phyloP scores from a whole-genome alignment of 2,113 vertebrate genomes.

The Neomonachus schauinslandi region DNA sequence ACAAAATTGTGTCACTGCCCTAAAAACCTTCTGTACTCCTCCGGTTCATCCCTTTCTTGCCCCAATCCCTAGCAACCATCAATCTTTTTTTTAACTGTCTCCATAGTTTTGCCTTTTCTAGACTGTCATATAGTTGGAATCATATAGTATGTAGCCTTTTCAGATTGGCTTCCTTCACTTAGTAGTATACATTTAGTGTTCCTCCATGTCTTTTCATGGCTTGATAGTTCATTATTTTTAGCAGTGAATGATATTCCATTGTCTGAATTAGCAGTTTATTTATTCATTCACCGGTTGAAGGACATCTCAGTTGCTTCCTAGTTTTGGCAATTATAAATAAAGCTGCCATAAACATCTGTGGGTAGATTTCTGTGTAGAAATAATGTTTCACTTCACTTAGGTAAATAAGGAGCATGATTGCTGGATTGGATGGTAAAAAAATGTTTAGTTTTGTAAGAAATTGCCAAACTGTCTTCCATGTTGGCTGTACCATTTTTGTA shows the following conservation, averaged over 20 bases:
- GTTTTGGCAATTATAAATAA: not conserved
- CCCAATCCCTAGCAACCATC: not conserved
- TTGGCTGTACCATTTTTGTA: not conserved
- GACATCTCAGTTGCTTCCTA: not conserved
- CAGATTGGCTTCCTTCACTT: not conserved
- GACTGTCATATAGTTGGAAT: not conserved
- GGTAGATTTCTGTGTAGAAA: not conserved
- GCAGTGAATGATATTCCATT: not conserved
- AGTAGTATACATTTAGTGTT: not conserved
- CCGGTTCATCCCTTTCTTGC: not conserved
- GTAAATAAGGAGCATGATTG: not conserved
- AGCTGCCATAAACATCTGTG: not conserved
- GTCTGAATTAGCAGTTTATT: not conserved
- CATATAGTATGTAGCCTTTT: not conserved
- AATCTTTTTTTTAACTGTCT: not conserved
- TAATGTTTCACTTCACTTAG: not conserved
- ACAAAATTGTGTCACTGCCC: not conserved
- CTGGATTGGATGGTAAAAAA: not conserved
- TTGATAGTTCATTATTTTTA: not conserved
- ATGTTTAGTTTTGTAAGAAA: not conserved
- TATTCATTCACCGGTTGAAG: not conserved
- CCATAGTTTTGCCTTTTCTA: not conserved
- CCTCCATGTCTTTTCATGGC: not conserved
- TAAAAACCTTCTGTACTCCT: not conserved
- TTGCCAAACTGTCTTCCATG: not conserved